Percentiles rank a stretch among this genome's conserved stretches.
Conservation (phyloP, 2,888 invertebrate species). For the Hybos culiciformis region DNA sequence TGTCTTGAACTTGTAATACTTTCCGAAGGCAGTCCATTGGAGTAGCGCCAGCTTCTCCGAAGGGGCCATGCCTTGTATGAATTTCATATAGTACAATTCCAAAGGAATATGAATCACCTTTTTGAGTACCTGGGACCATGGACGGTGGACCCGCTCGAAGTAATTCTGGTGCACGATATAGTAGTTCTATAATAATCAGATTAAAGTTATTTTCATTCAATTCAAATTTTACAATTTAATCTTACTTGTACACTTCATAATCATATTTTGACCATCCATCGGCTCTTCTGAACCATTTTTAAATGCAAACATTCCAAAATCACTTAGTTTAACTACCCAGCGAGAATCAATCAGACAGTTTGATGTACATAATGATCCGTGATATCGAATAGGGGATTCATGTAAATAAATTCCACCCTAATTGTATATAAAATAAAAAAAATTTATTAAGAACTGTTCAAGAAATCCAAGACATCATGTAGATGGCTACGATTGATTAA, state of each 20-base stretch:
- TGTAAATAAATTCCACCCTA: constrained; percentile 88
- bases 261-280: constrained; percentile 42
- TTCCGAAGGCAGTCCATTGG: constrained; percentile 44
- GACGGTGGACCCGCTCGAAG: constrained; percentile 39
- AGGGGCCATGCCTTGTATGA: constrained; percentile 74
- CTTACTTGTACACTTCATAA: constrained; percentile 57
- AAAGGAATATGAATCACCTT: constrained; percentile 77
- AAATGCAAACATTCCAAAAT: constrained; percentile 82
- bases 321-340: constrained; percentile 87
- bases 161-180: constrained; percentile 73
- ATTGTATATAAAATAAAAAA: background rate
- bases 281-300: constrained; percentile 58
- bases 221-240: background rate
- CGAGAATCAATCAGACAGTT: constrained; percentile 90
- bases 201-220: background rate
- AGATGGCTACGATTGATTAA: too few species aligned
- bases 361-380: constrained; percentile 76
- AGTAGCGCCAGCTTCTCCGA: constrained; percentile 54
- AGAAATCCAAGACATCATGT: too few species aligned
- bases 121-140: constrained; percentile 46
- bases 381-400: constrained; percentile 72
- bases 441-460: background rate
- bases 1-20: constrained; percentile 30
- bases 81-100: constrained; percentile 80
- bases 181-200: constrained; percentile 41